Evolutionary conservation across 2,888 invertebrate genomes (phyloP), one percentile per base, ranked within the genome.

Genomic region (Microctonus brassicae): DNA sequence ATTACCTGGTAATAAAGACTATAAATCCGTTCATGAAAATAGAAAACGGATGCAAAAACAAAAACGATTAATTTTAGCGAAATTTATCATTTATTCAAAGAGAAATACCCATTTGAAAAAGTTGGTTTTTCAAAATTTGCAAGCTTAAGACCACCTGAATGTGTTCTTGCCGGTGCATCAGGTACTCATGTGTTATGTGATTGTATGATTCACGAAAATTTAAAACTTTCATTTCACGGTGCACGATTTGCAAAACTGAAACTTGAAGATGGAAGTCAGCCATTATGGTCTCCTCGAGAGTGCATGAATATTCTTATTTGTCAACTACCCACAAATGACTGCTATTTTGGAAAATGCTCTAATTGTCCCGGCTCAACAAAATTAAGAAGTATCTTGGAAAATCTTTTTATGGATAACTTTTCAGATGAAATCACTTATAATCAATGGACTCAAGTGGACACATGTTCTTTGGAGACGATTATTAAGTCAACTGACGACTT

Each of bases 391-490:
- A 11, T 53, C 5, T 47, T 70, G 13, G 67, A 53, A 29, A 53
- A 64, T 60, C 64, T 72, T 17, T 72, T 67, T 20, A 22, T 58
- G 24, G 72, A 70, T 9, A 66, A 60, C 33, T 57, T 64, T 22
- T 52, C 69, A 13, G 72, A 78, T 53, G 62, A 55, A 29, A 63
- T 78, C 34, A 69, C 65, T 22, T 77, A 62, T 53, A 74, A 78
- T 10, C 78, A 79, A 42, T 76, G 78, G 77, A 47, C 71, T 29
- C 63, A 73, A n/a, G 70, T 70, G 1, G 73, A 79, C 71, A 71
- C 75, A 52, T 74, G 72, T 62, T 61, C 60, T 34, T 57, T 76
- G 34, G 72, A 77, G 69, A 77, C 74, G 0, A 42, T 78, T 22
- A 57, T 65, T 24, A 73, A 75, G 68, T 39, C 73, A 34, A 55